Conservation (phyloP, 2,888 invertebrate species). For the Phrixothrix hirtus region DNA sequence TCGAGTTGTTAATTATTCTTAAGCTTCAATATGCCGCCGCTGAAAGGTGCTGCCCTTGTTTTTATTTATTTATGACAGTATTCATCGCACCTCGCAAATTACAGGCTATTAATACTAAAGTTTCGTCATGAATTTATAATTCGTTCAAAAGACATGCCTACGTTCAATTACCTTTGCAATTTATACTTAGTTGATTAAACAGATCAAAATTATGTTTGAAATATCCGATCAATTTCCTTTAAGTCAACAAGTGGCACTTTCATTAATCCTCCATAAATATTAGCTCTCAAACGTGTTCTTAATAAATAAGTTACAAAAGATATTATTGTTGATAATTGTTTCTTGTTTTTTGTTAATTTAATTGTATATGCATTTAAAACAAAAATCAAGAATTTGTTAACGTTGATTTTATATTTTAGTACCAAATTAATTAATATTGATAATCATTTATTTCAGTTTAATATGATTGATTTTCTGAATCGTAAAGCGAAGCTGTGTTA, state of each 20-base stretch:
- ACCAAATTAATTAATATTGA: too few species aligned
- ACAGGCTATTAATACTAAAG: neutral
- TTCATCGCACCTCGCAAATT: constrained; percentile 23
- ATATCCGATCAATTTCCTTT: neutral
- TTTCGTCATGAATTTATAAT: neutral
- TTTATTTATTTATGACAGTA: constrained; percentile 9
- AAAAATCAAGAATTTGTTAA: too few species aligned
- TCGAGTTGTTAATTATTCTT: constrained; percentile 30
- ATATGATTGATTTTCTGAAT: too few species aligned
- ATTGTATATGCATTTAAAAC: too few species aligned
- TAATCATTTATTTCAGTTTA: too few species aligned
- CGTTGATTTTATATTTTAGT: too few species aligned
- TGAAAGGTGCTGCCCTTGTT: constrained; percentile 8
- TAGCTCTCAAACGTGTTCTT: too few species aligned
- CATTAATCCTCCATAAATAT: neutral
- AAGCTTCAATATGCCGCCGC: constrained; percentile 14
- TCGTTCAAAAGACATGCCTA: neutral
- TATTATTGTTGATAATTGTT: too few species aligned
- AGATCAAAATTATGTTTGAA: neutral
- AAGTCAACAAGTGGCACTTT: neutral
- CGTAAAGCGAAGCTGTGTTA: too few species aligned
- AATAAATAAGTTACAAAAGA: too few species aligned
- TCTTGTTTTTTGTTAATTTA: too few species aligned
- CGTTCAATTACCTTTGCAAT: neutral
- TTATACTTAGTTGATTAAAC: neutral